Base-by-base conservation (phyloP, 2,113 vertebrate species). In the Nicator chloris region DNA sequence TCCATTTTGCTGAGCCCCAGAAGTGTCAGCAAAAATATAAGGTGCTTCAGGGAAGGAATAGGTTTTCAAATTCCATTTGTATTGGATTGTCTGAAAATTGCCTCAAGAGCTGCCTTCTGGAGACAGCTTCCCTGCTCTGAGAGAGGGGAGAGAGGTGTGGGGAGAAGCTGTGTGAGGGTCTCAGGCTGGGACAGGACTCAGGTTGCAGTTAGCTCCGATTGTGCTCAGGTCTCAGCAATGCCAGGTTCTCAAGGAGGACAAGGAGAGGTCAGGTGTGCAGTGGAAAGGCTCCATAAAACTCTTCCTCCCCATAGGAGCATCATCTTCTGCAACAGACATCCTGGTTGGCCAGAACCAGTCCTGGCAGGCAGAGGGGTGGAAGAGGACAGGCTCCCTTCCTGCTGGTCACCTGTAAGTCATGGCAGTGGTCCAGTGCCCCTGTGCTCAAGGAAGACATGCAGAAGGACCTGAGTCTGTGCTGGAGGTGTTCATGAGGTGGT, bases 1-100 rank as follows among this genome's bases (percentile, higher is more conserved):
- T 88, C 65, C 14, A 8, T 89, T 93, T 95, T 95, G 15, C 86
- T 89, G 88, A 92, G 83, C 7, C 15, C 81, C 51, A 89, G 83
- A 83, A 89, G 70, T 35, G 57, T 61, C 49, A 79, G 65, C 57
- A 91, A 88, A 92, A 90, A 79, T 45, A 93, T 78, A 92, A 97
- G 95, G 92, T 96, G 86, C 91, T 97, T 81, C 81, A 57, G 91
- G 94, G 88, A 84, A 95, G 86, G 86, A 95, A 92, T 89, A 89
- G 81, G 73, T 95, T 91, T 94, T 80, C 53, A 81, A 84, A 63
- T 60, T 84, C 60, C 45, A 40, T 89, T 93, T 91, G 9, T 73
- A 60, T n/a, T 88, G 65, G 56, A n/a, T 84, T 82, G 60, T 86
- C 84, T 93, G 80, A 91, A 93, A 83, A 64, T n/a, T 71, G 60